These are phyloP conservation scores for Galagoides demidoff DNA, from an alignment of 2,797 vertebrate genomes.

Conservation along the genomic window DNA sequence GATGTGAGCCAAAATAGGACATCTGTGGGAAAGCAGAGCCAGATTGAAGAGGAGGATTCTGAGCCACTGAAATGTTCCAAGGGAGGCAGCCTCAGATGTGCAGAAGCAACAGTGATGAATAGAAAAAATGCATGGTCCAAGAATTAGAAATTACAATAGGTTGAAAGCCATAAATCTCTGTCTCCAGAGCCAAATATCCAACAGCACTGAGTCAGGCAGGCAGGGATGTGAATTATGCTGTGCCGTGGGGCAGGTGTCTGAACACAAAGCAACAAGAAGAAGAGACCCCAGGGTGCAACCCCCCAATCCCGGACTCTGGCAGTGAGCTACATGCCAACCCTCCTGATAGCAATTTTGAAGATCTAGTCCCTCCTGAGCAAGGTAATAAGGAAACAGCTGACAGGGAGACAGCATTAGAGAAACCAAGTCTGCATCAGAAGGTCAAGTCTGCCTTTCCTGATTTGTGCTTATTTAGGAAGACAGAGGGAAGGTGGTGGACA, in stretches of 20 bases:
- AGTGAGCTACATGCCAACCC: not conserved
- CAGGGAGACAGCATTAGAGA: not conserved
- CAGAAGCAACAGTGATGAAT: not conserved
- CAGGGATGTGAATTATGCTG: not conserved
- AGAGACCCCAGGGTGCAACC: not conserved
- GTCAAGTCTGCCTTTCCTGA: not conserved
- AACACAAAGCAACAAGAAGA: not conserved
- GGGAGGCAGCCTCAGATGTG: not conserved
- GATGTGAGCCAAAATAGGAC: not conserved
- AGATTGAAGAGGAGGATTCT: not conserved
- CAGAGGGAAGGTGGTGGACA: not conserved
- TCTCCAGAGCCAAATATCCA: not conserved
- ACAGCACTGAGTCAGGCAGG: not conserved
- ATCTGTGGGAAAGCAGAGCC: not conserved
- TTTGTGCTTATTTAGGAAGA: not conserved
- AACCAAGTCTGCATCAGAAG: not conserved
- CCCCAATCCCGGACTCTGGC: not conserved
- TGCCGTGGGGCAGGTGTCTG: accelerated
- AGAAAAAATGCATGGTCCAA: not conserved
- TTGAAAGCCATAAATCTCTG: not conserved
- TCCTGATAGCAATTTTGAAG: not conserved
- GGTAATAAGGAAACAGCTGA: not conserved
- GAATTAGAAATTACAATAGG: not conserved
- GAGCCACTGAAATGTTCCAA: not conserved
- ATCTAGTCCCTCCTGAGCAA: not conserved